Base-by-base conservation (phyloP, 2,113 vertebrate species). In the Petaurus breviceps region DNA sequence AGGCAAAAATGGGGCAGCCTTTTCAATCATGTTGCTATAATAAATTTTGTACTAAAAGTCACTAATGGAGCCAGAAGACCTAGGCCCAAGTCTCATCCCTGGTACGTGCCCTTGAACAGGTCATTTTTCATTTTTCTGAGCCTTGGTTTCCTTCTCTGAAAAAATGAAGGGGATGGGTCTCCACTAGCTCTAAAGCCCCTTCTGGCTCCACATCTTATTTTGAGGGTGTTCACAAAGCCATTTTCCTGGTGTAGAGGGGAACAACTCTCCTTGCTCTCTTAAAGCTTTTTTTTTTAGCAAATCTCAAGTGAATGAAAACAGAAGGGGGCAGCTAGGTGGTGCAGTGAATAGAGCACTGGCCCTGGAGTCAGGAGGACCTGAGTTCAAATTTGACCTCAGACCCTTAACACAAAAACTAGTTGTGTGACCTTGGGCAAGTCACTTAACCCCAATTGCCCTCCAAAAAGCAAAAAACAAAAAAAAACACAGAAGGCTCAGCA, bases 21-120 rank as follows among this genome's bases (percentile, higher is more conserved):
- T 98, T 97, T 94, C 94, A 98, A 95, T 93, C 89, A 95, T 97
- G 93, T 97, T 28, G 61, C 97, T 95, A 92, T 96, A 94, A 53
- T 37, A 43, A 96, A 97, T 8, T 97, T 97, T 97, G 96, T 95
- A 97, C 94, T 98, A 98, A 92, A 97, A 96, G 94, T 97, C 95
- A 97, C n/a, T 19, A 77, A n/a, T n/a, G 68, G 37, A 43, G 68
- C 37, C 16, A 77, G 68, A n/a, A 77, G 68, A 77, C 1, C 37
- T n/a, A n/a, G 68, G 68, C 68, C 37, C 68, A 77, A 77, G 68
- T 77, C 37, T 68, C 37, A n/a, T 12, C 61, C 61, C 61, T 68
- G 61, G 1, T 68, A 16, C 37, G 7, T 84, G 68, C n/a, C 19
- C 68, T 84, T 43, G 14, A 16, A 22, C 37, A 84, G 61, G 12